Evolutionary conservation across 2,888 invertebrate species (phyloP), one percentile per base, ranked within the genome.

Genomic region (Schrankia costaestrigalis): DNA sequence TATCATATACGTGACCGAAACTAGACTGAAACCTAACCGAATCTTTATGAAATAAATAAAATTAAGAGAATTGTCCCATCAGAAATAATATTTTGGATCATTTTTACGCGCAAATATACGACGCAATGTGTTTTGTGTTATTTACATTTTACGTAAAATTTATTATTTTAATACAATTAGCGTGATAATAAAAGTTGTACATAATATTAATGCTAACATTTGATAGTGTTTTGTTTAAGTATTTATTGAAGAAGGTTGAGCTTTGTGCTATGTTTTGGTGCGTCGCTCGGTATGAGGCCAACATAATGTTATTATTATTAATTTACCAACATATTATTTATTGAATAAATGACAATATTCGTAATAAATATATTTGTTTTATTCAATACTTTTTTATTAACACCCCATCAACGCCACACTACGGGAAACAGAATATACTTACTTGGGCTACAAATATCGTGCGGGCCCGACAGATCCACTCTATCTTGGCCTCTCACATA

Each of bases 311-410:
- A 65, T 60, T 63, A 74, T 26, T 8, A 64, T 60, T 63, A 74
- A 68, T 66, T 69, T 64, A 66, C 68, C 56, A 64, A 56, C 52
- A 71, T 71, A 70, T 75, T 78, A 73, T 75, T 78, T 78, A 79
- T 79, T 78, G 66, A 79, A 78, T 79, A 82, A 81, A 82, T 67
- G 69, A 78, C 67, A 77, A 76, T 74, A 79, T 81, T 79, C 75
- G 67, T 74, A 42, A 12, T n/a, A n/a, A n/a, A n/a, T 24, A 15
- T 28, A 25, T n/a, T 41, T 47, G 62, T 69, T 57, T 63, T 49
- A 51, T 58, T 63, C n/a, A 23, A n/a, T n/a, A n/a, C n/a, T n/a
- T n/a, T n/a, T n/a, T 23, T 21, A 9, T 21, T 21, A 2, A 3
- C 10, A 4, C 21, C 21, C n/a, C n/a, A 9, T 21, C n/a, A 21